Conservation (phyloP, 2,888 invertebrate genomes). For the Mythimna albipuncta region DNA sequence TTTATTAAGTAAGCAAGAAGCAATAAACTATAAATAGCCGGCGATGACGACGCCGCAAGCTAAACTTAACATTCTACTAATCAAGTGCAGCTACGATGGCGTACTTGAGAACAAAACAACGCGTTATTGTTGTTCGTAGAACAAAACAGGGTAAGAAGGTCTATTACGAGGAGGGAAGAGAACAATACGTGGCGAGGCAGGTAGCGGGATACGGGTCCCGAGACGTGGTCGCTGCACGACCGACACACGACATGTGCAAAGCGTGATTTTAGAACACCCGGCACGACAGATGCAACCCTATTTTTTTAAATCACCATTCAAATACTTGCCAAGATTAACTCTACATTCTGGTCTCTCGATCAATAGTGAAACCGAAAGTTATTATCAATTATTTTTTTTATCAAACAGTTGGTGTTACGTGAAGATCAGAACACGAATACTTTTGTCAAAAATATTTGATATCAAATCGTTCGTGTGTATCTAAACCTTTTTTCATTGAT, state of each 20-base stretch:
- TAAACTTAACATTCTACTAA: conserved; percentile 70
- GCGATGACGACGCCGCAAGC: conserved; percentile 42
- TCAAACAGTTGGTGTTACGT: conserved; percentile 44
- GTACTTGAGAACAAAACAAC: conserved; percentile 76
- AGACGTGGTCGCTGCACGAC: conserved; percentile 68
- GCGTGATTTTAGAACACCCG: conserved; percentile 78
- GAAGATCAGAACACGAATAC: conserved; percentile 69
- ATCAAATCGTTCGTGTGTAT: conserved; percentile 77
- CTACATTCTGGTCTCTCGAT: conserved; percentile 41
- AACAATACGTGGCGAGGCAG: conserved; percentile 82
- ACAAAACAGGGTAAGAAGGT: conserved; percentile 84
- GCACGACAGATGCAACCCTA: conserved; percentile 78
- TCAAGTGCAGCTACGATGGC: conserved; percentile 76
- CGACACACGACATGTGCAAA: conserved; percentile 77
- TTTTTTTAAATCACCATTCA: conserved; percentile 60
- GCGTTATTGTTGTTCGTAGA: conserved; percentile 79
- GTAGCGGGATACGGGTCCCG: conserved; percentile 86
- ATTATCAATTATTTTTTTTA: conserved; percentile 45
- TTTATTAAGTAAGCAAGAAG: conserved; percentile 59
- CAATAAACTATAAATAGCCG: conserved; percentile 56
- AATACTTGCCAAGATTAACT: conserved; percentile 58
- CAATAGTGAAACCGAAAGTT: conserved; percentile 58
- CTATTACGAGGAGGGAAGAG: conserved; percentile 74
- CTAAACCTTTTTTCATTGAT: conserved; percentile 78
- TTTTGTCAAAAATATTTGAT: conserved; percentile 72